These are phyloP conservation scores for Conger conger DNA, from an alignment of 2,113 vertebrate species.

Conservation along the genomic window DNA sequence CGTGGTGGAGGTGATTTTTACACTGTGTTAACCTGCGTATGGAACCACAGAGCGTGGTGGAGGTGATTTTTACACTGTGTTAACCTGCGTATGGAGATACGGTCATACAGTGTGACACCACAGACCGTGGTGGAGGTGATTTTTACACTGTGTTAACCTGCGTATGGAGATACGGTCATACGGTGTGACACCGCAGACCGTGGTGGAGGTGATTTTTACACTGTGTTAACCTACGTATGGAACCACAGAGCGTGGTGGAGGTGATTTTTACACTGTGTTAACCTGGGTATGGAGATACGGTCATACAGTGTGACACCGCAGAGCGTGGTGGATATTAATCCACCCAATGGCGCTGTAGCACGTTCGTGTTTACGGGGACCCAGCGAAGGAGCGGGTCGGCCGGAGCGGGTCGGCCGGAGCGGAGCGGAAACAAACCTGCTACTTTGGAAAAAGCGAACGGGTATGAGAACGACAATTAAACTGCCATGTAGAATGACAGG, in stretches of 20 bases:
- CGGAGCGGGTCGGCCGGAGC: background rate
- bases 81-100: too few relatives aligned
- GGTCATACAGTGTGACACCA: too few relatives aligned
- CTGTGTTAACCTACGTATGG: too few relatives aligned
- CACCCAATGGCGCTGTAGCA: background rate
- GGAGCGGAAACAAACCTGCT: background rate
- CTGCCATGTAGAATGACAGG: background rate
- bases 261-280: background rate
- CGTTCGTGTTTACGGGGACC: background rate
- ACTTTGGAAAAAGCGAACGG: background rate
- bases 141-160: background rate
- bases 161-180: too few relatives aligned
- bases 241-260: too few relatives aligned
- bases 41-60: too few relatives aligned
- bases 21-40: too few relatives aligned
- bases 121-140: too few relatives aligned
- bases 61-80: too few relatives aligned
- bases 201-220: too few relatives aligned
- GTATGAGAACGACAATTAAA: background rate
- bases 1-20: too few relatives aligned
- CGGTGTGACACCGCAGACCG: background rate
- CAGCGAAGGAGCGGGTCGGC: background rate
- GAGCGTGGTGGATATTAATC: background rate
- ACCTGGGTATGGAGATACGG: background rate
- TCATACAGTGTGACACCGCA: background rate